These are phyloP conservation scores for Apotomis betuletana DNA, from an alignment of 2,888 invertebrate genomes.

Conservation along the genomic window DNA sequence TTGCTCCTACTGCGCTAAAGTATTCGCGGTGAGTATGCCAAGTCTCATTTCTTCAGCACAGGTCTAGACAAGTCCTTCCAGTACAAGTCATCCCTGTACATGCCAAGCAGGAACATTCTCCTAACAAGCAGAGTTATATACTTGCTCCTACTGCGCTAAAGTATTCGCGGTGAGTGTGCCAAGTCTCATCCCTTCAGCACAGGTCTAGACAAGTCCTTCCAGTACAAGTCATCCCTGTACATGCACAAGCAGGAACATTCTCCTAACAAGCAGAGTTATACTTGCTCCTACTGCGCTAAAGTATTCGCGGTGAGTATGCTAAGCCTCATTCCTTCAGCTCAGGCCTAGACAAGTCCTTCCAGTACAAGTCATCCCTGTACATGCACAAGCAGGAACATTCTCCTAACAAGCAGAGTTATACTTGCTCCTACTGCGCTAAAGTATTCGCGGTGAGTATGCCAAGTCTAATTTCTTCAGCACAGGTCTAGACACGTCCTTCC, in stretches of 20 bases:
- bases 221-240: no score
- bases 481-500: conserved; percentile 75
- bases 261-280: no score
- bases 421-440: conserved; percentile 79
- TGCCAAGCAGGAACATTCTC: conserved; percentile 52
- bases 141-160: conserved; percentile 79
- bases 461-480: no score
- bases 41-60: conserved; percentile 46
- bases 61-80: conserved; percentile 77
- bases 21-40: conserved; percentile 67
- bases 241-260: no score
- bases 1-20: conserved; percentile 78
- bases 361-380: conserved; percentile 82
- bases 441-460: conserved; percentile 71
- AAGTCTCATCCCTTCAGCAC: no score
- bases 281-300: no score
- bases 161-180: conserved; percentile 71
- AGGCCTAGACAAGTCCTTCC: conserved; percentile 83
- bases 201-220: no score
- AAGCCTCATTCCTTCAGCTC: no score
- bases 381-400: conserved; percentile 80
- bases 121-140: conserved; percentile 48
- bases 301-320: no score
- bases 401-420: conserved; percentile 69
- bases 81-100: conserved; percentile 83